Percentiles rank a stretch among this genome's conserved stretches.
phyloP scores from a whole-genome alignment of 2,113 vertebrate species.

The Eulemur rufifrons region DNA sequence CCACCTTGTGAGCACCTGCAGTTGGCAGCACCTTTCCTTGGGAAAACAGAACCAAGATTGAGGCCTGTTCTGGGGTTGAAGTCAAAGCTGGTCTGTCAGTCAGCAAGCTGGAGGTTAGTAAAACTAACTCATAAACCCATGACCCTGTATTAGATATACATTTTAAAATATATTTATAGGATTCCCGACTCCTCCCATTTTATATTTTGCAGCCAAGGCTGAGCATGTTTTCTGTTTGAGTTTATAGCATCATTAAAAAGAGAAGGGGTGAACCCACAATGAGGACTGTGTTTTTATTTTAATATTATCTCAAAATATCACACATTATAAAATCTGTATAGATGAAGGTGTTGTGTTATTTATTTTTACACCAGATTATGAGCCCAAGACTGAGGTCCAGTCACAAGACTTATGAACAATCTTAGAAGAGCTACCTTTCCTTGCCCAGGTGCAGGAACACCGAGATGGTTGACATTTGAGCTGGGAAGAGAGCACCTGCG shows the following conservation, averaged over 20 bases:
- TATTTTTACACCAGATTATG: slow-evolving; percentile 21
- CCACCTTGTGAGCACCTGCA: background rate
- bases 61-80: background rate
- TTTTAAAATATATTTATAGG: slow-evolving; percentile 56
- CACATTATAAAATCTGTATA: slow-evolving; percentile 50
- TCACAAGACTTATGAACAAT: background rate
- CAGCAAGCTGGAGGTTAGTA: background rate
- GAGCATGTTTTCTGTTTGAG: slow-evolving; percentile 30
- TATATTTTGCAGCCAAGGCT: slow-evolving; percentile 17
- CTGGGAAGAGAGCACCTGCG: background rate
- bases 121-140: slow-evolving; percentile 30
- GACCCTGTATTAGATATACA: slow-evolving; percentile 47
- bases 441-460: background rate
- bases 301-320: slow-evolving; percentile 50
- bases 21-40: background rate
- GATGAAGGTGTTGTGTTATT: slow-evolving; percentile 10
- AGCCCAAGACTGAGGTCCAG: background rate
- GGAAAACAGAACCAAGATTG: background rate
- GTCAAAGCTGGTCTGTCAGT: slow-evolving; percentile 13
- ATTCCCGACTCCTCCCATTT: background rate
- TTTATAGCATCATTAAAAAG: slow-evolving; percentile 62
- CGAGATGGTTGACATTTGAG: fast-evolving
- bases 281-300: slow-evolving; percentile 64
- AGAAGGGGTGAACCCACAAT: background rate
- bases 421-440: background rate